A percentile compares a stretch with the other conserved stretches of the same genome.
Evolutionary conservation across 2,113 vertebrate species (phyloP).

Genomic region (Octodon degus): DNA sequence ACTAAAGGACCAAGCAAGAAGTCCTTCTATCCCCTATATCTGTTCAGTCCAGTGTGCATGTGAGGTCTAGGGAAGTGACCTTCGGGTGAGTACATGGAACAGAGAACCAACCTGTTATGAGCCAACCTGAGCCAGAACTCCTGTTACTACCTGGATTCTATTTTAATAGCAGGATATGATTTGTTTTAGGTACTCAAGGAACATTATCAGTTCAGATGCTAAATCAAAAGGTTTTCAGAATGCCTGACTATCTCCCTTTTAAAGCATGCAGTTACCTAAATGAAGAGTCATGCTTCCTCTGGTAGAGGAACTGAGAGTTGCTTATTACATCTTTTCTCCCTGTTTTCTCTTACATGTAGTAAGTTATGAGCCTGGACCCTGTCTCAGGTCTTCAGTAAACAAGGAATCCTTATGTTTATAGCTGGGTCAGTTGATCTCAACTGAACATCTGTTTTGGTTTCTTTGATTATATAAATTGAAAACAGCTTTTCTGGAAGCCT

Average conservation of each 20-base stretch:
- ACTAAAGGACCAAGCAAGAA: background rate
- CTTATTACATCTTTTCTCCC: background rate
- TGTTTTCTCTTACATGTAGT: background rate
- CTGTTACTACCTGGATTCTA: background rate
- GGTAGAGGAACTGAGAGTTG: background rate
- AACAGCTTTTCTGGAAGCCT: background rate
- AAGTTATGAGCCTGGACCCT: background rate
- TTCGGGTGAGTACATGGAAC: background rate
- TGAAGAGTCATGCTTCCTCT: background rate
- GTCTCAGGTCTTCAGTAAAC: background rate
- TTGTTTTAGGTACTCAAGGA: background rate
- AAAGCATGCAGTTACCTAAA: background rate
- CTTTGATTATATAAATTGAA: background rate
- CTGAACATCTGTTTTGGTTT: background rate
- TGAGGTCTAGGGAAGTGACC: background rate
- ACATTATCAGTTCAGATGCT: background rate
- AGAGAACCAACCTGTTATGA: background rate
- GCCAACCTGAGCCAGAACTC: background rate
- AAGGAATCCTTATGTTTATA: background rate
- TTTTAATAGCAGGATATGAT: background rate
- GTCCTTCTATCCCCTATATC: background rate
- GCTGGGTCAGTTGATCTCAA: background rate
- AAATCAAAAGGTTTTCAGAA: background rate
- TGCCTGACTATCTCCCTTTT: background rate
- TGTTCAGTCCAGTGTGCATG: background rate